These are phyloP conservation scores for Pseudorectes ferrugineus DNA, from an alignment of 2,113 vertebrate genomes.

Conservation along the genomic window DNA sequence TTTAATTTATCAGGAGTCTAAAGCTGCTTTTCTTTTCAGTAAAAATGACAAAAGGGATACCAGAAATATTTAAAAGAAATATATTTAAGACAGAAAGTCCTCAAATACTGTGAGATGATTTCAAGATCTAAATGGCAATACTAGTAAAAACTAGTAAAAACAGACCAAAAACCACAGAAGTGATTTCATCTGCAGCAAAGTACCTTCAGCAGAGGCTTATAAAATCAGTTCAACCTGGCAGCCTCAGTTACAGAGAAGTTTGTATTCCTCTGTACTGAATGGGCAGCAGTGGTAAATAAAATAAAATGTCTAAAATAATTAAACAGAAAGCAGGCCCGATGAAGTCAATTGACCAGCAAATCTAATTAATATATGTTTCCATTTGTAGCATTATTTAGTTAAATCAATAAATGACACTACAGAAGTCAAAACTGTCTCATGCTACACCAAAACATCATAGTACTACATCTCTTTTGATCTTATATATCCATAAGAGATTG, in stretches of 20 bases:
- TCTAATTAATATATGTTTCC: not conserved
- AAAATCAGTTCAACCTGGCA: not conserved
- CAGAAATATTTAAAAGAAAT: not conserved
- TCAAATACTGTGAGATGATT: not conserved
- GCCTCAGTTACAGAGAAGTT: not conserved
- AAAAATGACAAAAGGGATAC: not conserved
- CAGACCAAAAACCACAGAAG: not conserved
- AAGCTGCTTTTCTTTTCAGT: not conserved
- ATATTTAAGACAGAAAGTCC: not conserved
- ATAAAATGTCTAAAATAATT: not conserved
- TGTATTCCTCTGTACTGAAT: not conserved
- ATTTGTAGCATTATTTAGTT: not conserved
- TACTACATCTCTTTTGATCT: not conserved
- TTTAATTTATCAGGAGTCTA: not conserved
- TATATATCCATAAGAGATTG: not conserved
- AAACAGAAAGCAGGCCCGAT: not conserved
- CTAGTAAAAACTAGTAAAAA: not conserved
- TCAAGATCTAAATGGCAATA: not conserved
- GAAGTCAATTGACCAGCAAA: not conserved
- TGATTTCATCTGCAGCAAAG: not conserved
- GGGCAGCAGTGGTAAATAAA: not conserved
- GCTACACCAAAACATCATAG: not conserved
- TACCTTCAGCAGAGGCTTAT: not conserved
- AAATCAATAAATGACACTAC: not conserved
- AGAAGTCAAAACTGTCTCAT: not conserved